phyloP scores from a whole-genome alignment of 1,140 invertebrate genomes.

The Pogonomyrmex californicus region DNA sequence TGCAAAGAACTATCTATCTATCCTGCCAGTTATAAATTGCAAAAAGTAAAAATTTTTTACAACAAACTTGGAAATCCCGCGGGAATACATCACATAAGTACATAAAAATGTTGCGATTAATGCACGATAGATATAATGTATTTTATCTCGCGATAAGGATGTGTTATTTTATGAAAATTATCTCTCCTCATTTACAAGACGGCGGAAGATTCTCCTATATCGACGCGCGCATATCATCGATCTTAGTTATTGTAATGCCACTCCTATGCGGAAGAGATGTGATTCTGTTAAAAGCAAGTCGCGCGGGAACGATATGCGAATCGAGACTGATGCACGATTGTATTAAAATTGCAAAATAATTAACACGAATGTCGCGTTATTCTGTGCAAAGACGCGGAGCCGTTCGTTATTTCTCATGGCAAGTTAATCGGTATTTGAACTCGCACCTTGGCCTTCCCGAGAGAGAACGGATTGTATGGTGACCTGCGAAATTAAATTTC shows the following conservation, averaged over 20 bases:
- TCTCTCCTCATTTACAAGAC: not conserved
- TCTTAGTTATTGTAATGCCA: conserved; percentile 21
- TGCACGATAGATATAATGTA: not conserved
- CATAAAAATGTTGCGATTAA: not conserved
- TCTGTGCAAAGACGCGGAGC: not conserved
- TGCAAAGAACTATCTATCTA: not conserved
- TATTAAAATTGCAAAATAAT: conserved; percentile 17
- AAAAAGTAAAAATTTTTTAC: not conserved
- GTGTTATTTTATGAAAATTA: conserved; percentile 8
- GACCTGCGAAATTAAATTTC: conserved; percentile 39
- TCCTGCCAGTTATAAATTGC: not conserved
- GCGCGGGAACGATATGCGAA: not conserved
- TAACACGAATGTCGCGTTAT: conserved; percentile 34
- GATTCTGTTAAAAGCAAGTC: conserved; percentile 30
- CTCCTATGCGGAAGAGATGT: conserved; percentile 7
- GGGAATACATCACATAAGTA: not conserved
- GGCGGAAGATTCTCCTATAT: not conserved
- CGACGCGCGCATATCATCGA: not conserved
- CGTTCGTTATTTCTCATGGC: conserved; percentile 7
- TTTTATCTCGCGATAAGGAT: not conserved
- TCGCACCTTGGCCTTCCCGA: not conserved
- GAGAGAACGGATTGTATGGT: not conserved
- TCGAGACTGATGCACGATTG: not conserved
- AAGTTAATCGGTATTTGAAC: conserved; percentile 37
- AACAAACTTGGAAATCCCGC: not conserved